Conservation (phyloP, 92 coral and sea anemone species). For the Palythoa heliodiscus region DNA sequence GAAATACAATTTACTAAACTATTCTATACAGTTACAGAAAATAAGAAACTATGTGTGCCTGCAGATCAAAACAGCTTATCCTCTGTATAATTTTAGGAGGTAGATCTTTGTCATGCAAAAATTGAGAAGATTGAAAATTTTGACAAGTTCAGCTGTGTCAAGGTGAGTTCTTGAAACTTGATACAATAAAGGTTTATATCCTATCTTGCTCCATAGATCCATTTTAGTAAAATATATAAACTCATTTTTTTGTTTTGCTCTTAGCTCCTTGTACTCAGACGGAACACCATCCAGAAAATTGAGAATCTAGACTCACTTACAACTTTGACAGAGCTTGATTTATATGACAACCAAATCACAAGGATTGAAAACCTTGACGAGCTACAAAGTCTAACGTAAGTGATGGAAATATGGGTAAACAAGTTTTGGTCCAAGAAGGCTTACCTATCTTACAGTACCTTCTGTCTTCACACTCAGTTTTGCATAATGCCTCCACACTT, state of each 20-base stretch:
- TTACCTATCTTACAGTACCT: too few species aligned
- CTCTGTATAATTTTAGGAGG: constrained; percentile 61
- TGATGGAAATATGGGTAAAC: too few species aligned
- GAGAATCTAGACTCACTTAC: constrained; percentile 83
- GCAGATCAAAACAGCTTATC: background rate
- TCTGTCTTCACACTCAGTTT: too few species aligned
- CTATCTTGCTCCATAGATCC: background rate
- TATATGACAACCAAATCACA: constrained; percentile 88
- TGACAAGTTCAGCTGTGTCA: constrained; percentile 76
- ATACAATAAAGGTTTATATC: background rate
- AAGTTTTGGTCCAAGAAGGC: too few species aligned
- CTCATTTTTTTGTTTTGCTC: constrained; percentile 5
- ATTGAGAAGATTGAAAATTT: constrained; percentile 87
- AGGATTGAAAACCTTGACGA: constrained; percentile 79
- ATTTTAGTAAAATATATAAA: background rate
- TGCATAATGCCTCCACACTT: too few species aligned
- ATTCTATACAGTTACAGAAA: background rate
- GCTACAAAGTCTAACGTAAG: constrained; percentile 78
- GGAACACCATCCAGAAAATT: constrained; percentile 77
- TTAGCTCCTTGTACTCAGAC: constrained; percentile 78
- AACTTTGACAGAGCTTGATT: constrained; percentile 85
- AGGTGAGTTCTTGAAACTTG: constrained; percentile 50
- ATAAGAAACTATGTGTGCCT: background rate
- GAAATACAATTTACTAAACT: too few species aligned
- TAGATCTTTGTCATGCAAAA: constrained; percentile 92